Evolutionary conservation across 2,797 vertebrate genomes (phyloP).

Genomic region (Sebastes reedi): DNA sequence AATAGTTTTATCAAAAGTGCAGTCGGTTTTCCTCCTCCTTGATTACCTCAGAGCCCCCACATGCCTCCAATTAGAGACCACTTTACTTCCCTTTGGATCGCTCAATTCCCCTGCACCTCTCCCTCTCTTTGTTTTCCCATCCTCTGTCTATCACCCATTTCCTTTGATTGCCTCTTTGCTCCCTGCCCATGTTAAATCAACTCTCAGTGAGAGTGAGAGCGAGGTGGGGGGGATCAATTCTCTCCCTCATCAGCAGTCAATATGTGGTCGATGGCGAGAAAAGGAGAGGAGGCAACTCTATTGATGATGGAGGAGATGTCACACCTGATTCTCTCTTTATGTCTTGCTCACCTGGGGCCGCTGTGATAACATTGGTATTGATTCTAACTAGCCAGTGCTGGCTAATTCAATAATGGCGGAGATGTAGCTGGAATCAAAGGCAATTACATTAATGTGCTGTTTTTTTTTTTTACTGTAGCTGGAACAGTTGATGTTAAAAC

Average conservation of each 20-base stretch:
- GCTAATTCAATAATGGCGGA: constrained; percentile 65
- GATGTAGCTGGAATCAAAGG: constrained; percentile 53
- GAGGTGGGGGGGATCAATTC: constrained; percentile 49
- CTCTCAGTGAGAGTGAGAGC: constrained; percentile 36
- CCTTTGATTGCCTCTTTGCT: constrained; percentile 56
- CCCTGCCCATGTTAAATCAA: constrained; percentile 41
- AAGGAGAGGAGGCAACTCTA: constrained; percentile 59
- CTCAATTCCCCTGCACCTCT: constrained; percentile 53
- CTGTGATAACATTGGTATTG: constrained; percentile 71
- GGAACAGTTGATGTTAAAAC: constrained; percentile 15
- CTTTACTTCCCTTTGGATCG: constrained; percentile 56
- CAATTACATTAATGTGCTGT: constrained; percentile 40
- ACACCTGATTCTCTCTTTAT: constrained; percentile 72
- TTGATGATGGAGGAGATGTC: constrained; percentile 72
- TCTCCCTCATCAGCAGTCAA: constrained; percentile 70
- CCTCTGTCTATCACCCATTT: constrained; percentile 46
- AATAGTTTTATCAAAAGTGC: constrained; percentile 68
- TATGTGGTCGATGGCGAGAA: constrained; percentile 60
- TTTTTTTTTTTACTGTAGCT: constrained; percentile 21
- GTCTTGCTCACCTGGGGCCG: constrained; percentile 70
- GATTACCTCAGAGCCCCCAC: constrained; percentile 69
- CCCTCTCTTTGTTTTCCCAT: constrained; percentile 32
- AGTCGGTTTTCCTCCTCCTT: constrained; percentile 54
- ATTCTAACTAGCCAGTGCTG: constrained; percentile 51
- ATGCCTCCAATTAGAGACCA: constrained; percentile 67